A percentile compares a stretch with the other conserved stretches of the same genome.
Conservation (phyloP, 2,113 vertebrate species). For the Protobothrops mucrosquamatus region DNA sequence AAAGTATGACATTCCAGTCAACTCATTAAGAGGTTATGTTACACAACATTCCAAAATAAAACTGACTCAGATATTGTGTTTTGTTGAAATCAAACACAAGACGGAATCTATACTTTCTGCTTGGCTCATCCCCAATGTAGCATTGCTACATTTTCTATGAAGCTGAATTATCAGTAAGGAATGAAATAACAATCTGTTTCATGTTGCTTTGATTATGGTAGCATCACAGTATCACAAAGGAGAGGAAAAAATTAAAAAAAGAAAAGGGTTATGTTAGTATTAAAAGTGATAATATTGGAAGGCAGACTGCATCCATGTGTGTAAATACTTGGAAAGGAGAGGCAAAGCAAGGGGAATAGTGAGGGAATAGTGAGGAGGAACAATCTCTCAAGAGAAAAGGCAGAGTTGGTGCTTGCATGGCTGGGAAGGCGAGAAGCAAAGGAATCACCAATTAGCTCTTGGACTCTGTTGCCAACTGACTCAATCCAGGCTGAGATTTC, state of each 20-base stretch:
- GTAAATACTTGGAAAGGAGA: neutral
- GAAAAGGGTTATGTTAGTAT: neutral
- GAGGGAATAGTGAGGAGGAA: neutral
- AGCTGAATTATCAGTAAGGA: neutral
- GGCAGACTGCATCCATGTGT: neutral
- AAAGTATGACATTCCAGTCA: neutral
- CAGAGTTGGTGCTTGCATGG: neutral
- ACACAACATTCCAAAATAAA: too few relatives aligned
- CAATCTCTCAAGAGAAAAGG: neutral
- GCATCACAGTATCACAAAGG: neutral
- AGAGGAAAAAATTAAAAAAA: neutral
- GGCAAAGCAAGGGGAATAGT: neutral
- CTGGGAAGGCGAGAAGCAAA: neutral
- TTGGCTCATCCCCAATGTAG: too few relatives aligned
- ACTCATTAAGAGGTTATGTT: neutral
- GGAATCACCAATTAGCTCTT: neutral
- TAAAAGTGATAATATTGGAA: neutral
- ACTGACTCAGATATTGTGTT: too few relatives aligned
- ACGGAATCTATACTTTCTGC: too few relatives aligned
- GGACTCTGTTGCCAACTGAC: neutral
- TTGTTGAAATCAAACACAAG: too few relatives aligned
- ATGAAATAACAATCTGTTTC: neutral
- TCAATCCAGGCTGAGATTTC: neutral
- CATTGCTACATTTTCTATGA: neutral
- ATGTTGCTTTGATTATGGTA: too few relatives aligned